Evolutionary conservation across 2,797 vertebrate genomes (phyloP), one percentile per base, ranked within the genome.

Genomic region (Neosilurus mollespiculum): DNA sequence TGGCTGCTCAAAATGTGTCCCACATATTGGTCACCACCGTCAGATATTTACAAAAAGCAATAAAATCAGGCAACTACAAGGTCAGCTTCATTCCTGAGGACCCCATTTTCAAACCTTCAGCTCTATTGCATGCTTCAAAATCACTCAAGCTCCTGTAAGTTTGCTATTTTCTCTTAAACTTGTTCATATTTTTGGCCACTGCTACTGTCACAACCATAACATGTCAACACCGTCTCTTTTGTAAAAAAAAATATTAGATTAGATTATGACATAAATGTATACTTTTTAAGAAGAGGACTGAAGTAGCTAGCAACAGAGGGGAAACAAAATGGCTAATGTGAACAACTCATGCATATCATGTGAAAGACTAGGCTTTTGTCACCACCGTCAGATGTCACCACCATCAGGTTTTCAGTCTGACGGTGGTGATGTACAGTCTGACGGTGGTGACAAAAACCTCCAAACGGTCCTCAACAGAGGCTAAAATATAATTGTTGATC

Each of bases 151-250:
- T 56, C 78, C 43, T 53, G 51, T 67, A 80, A 30, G 43, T 67
- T 53, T 67, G n/a, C 43, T 51, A 69, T 80, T 69, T 81, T 81
- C 65, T 56, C 49, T 69, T 66, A 79, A 58, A 81, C 2, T 70
- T 69, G 22, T 58, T 69, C 24, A 69, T 81, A 81, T 30, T 81
- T 81, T 81, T 69, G 51, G 79, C 69, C 51, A 37, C 20, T 69
- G 65, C 79, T 69, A 37, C 64, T 70, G 65, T 81, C 26, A 70
- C 65, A 81, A 81, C 49, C 79, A 81, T 81, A 56, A 37, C 79
- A 56, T 76, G 73, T 76, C 73, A 69, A 69, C 79, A 67, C 51
- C 30, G 9, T 81, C 65, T 20, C n/a, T 69, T 81, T 81, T 69
- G 64, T 80, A 80, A 7, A 66, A 54, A n/a, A 67, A 54, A 66